Evolutionary conservation across 1,140 invertebrate genomes (phyloP).

Genomic region (Sesamia nonagrioides): DNA sequence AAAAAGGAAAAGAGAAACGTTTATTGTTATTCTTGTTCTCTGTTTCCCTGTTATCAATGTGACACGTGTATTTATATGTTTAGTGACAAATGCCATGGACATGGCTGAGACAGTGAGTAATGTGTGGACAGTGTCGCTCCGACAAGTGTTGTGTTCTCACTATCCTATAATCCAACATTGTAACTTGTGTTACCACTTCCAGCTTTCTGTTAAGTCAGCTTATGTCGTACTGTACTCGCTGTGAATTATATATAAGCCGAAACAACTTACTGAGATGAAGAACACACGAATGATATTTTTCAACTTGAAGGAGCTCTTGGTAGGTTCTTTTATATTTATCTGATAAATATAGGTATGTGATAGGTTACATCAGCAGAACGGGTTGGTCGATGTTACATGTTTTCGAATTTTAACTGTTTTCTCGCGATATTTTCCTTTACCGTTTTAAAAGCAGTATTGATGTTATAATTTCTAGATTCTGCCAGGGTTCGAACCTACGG

Average conservation of each 20-base stretch:
- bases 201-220: conserved; percentile 48
- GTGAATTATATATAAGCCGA: conserved; percentile 35
- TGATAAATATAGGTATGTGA: background rate
- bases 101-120: conserved; percentile 45
- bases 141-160: conserved; percentile 32
- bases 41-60: background rate
- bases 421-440: too few species aligned
- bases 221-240: conserved; percentile 7
- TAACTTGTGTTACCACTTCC: conserved; percentile 23
- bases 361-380: background rate
- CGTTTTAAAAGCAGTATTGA: too few species aligned
- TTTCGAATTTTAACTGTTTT: too few species aligned
- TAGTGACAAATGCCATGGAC: conserved; percentile 46
- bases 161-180: conserved; percentile 44
- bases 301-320: conserved; percentile 7
- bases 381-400: too few species aligned
- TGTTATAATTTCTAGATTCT: too few species aligned
- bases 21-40: conserved; percentile 2
- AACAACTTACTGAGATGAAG: conserved; percentile 18
- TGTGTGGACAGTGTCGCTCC: conserved; percentile 25
- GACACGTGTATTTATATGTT: conserved; percentile 28
- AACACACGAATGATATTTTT: conserved; percentile 18
- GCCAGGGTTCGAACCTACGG: too few species aligned
- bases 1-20: background rate
- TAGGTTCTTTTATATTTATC: background rate